A percentile compares a stretch with the other conserved stretches of the same genome.
These are phyloP conservation scores for Bedellia somnulentella DNA, from an alignment of 2,888 invertebrate species.

Conservation along the genomic window DNA sequence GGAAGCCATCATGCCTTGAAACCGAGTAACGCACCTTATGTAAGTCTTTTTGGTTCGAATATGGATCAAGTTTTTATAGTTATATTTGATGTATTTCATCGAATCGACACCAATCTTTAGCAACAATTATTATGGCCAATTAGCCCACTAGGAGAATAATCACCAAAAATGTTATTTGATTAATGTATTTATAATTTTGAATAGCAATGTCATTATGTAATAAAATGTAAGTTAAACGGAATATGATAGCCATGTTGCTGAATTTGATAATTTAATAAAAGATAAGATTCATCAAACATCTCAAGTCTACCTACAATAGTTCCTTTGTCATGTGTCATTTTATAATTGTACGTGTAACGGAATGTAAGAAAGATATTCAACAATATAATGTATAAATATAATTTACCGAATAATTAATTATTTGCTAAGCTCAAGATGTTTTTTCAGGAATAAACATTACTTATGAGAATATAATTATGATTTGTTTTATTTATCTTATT, in stretches of 20 bases:
- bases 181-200: conserved; percentile 23
- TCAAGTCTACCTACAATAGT: conserved; percentile 56
- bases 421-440: conserved; percentile 54
- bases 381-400: conserved; percentile 33
- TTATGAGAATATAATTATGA: conserved; percentile 17
- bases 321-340: conserved; percentile 61
- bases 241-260: conserved; percentile 42
- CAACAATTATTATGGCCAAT: too few relatives aligned
- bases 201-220: conserved; percentile 26
- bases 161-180: conserved; percentile 33
- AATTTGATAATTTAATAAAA: too few relatives aligned
- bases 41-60: too few relatives aligned
- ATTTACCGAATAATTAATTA: conserved; percentile 51
- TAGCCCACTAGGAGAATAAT: conserved; percentile 17
- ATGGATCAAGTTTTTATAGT: too few relatives aligned
- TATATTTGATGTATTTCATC: too few relatives aligned
- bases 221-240: conserved; percentile 23
- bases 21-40: too few relatives aligned
- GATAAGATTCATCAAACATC: conserved; percentile 35
- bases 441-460: conserved; percentile 47
- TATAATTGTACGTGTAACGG: conserved; percentile 44
- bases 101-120: too few relatives aligned
- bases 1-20: conserved; percentile 3
- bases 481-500: conserved; percentile 13
- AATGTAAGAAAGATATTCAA: conserved; percentile 38